Evolutionary conservation across 2,113 vertebrate species (phyloP).

Genomic region (Ammospiza caudacuta): DNA sequence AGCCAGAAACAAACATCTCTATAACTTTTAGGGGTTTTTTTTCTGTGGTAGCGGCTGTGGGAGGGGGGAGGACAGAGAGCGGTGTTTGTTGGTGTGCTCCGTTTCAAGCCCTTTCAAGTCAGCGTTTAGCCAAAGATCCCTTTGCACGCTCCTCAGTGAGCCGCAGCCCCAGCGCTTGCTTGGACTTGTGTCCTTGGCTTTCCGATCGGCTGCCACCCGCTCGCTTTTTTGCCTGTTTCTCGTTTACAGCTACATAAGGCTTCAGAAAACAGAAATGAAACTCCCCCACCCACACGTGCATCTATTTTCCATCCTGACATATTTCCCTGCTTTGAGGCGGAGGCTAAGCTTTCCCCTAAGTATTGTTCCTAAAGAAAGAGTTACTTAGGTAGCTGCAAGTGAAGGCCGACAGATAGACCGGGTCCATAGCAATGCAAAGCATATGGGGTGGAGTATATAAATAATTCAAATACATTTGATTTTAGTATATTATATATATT

Average conservation of each 20-base stretch:
- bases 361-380: background rate
- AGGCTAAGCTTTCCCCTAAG: background rate
- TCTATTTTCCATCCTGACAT: background rate
- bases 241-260: background rate
- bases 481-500: background rate
- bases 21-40: background rate
- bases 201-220: background rate
- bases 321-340: constrained; percentile 2
- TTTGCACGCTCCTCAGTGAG: background rate
- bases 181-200: background rate
- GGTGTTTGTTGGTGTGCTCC: background rate
- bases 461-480: background rate
- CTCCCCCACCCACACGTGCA: constrained; percentile 12
- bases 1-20: background rate
- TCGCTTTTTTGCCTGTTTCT: background rate
- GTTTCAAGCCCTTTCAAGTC: background rate
- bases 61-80: background rate
- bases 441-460: background rate
- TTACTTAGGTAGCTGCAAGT: background rate
- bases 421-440: background rate
- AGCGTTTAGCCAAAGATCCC: background rate
- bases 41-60: background rate
- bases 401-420: background rate
- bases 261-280: constrained; percentile 6
- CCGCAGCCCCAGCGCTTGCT: background rate